phyloP scores from a whole-genome alignment of 2,797 vertebrate genomes.

The Propithecus perrieri region DNA sequence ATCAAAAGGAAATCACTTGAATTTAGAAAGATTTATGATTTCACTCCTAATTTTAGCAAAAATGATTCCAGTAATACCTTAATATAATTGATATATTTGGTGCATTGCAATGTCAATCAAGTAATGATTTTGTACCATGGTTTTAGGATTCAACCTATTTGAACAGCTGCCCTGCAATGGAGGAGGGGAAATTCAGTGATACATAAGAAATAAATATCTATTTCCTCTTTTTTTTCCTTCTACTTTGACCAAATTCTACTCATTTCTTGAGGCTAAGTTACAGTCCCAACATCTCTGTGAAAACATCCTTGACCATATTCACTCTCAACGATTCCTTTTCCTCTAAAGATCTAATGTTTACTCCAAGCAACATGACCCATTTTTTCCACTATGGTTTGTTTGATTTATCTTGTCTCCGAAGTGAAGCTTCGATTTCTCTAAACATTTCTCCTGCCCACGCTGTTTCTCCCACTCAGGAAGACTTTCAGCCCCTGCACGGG shows the following conservation, averaged over 20 bases:
- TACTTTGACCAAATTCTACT: background rate
- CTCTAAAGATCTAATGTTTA: background rate
- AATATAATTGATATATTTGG: constrained; percentile 6
- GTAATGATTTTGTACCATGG: background rate
- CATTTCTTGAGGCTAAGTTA: background rate
- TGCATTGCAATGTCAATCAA: constrained; percentile 23
- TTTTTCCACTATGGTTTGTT: background rate
- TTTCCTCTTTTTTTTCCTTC: background rate
- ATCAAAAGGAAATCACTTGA: constrained; percentile 65
- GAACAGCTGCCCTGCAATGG: background rate
- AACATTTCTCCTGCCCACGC: background rate
- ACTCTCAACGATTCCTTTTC: background rate
- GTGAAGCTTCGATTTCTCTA: accelerated
- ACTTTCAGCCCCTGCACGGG: accelerated
- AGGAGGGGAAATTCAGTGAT: background rate
- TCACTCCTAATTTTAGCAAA: constrained; percentile 22
- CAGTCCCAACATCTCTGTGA: accelerated
- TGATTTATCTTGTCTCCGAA: background rate
- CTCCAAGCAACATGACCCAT: background rate
- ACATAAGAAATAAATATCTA: background rate
- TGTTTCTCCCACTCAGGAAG: too few relatives aligned
- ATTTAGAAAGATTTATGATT: constrained; percentile 53
- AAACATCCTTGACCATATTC: accelerated
- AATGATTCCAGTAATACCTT: constrained; percentile 6
- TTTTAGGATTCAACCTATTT: background rate